A percentile compares a stretch with the other conserved stretches of the same genome.
Evolutionary conservation across 2,797 vertebrate genomes (phyloP).

Genomic region (Lithobates pipiens): DNA sequence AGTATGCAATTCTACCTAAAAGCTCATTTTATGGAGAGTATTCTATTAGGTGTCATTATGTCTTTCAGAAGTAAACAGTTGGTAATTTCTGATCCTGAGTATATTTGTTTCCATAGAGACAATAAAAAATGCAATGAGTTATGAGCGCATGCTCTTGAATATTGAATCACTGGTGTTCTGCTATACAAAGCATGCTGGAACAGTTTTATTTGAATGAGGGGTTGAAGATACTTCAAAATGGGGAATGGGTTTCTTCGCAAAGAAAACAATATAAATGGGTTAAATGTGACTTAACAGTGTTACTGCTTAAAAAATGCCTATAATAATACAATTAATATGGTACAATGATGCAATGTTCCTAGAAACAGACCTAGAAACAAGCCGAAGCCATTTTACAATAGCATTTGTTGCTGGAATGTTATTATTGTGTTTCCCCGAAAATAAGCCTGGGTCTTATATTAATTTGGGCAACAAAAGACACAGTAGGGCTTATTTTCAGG

Average conservation of each 20-base stretch:
- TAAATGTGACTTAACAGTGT: background rate
- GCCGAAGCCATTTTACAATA: no score
- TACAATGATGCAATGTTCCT: no score
- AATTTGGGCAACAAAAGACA: no score
- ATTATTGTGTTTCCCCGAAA: no score
- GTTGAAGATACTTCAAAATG: background rate
- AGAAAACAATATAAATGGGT: background rate
- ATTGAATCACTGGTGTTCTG: background rate
- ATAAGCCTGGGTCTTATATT: no score
- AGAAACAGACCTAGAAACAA: no score
- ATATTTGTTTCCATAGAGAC: constrained; percentile 53
- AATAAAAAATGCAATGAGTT: constrained; percentile 19
- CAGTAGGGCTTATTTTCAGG: no score
- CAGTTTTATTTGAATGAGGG: background rate
- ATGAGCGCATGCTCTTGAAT: background rate
- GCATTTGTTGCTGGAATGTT: no score
- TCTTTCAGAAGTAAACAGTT: background rate
- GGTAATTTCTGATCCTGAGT: background rate
- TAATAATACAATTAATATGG: no score
- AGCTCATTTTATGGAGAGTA: background rate
- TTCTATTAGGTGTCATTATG: background rate
- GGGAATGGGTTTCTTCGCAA: background rate
- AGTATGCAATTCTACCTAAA: background rate
- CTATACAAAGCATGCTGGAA: background rate
- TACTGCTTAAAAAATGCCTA: no score